Percentiles rank a stretch among this genome's conserved stretches.
Conservation (phyloP, 2,797 vertebrate species). For the Cynodonichthys magdalenae region DNA sequence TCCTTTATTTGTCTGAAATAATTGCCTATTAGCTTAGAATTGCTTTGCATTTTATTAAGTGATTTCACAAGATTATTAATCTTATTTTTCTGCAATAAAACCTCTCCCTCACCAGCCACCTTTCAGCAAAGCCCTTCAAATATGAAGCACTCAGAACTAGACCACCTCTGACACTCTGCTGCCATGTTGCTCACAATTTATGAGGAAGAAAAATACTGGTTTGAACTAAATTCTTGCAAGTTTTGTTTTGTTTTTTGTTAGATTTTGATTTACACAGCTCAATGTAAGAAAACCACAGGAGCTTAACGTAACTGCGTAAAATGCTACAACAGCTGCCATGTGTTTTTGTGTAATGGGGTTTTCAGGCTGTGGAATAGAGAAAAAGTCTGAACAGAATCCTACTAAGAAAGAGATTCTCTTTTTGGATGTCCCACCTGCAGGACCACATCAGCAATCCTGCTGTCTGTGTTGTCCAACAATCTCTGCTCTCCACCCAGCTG, state of each 20-base stretch:
- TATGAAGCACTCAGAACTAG: constrained; percentile 57
- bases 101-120: constrained; percentile 17
- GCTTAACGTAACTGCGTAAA: constrained; percentile 66
- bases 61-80: constrained; percentile 65
- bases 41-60: constrained; percentile 51
- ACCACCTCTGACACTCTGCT: constrained; percentile 51
- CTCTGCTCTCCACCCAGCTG: constrained; percentile 12
- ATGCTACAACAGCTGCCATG: constrained; percentile 48
- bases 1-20: constrained; percentile 52
- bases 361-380: constrained; percentile 9
- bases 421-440: constrained; percentile 33
- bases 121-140: constrained; percentile 39
- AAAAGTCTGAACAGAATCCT: constrained; percentile 19
- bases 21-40: constrained; percentile 62
- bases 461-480: constrained; percentile 1
- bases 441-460: constrained; percentile 8
- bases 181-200: constrained; percentile 42
- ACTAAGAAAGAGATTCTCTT: constrained; percentile 21
- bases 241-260: constrained; percentile 42
- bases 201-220: constrained; percentile 60
- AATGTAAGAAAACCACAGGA: constrained; percentile 67
- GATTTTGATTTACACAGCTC: constrained; percentile 38
- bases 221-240: constrained; percentile 56
- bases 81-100: constrained; percentile 36
- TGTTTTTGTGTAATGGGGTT: constrained; percentile 50